These are phyloP conservation scores for Forpus xanthops DNA, from an alignment of 2,797 vertebrate genomes.

Conservation along the genomic window DNA sequence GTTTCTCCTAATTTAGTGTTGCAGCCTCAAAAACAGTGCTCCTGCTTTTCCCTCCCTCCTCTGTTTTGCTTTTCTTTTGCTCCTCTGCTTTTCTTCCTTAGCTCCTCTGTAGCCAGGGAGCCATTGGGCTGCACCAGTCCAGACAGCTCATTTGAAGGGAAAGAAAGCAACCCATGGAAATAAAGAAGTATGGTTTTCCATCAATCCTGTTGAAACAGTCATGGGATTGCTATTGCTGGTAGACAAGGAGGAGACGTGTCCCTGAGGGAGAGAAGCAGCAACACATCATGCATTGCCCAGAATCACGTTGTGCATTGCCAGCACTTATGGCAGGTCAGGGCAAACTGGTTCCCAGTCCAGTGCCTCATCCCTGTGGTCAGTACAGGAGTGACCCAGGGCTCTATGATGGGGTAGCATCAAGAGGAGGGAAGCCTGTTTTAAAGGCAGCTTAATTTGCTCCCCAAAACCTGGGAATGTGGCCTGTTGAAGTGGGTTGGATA, in stretches of 20 bases:
- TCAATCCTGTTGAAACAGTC: neutral
- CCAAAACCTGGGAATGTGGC: neutral
- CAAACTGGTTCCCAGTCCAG: neutral
- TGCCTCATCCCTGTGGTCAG: accelerated
- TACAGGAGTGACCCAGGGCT: neutral
- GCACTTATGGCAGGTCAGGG: neutral
- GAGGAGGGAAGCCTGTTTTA: neutral
- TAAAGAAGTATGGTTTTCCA: neutral
- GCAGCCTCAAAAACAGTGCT: neutral
- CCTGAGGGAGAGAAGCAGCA: accelerated
- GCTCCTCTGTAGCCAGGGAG: neutral
- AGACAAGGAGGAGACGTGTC: neutral
- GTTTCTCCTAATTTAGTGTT: neutral
- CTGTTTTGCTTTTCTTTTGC: neutral
- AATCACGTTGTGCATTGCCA: neutral
- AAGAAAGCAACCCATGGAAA: neutral
- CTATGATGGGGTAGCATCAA: neutral
- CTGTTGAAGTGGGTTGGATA: neutral
- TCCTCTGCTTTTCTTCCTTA: neutral
- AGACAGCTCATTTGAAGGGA: neutral
- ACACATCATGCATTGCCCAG: neutral
- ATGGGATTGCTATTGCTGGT: accelerated
- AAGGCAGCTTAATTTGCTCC: neutral
- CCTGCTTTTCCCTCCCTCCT: neutral
- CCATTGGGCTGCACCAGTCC: neutral